These are phyloP conservation scores for Thryonomys swinderianus DNA, from an alignment of 2,113 vertebrate genomes.

Conservation along the genomic window DNA sequence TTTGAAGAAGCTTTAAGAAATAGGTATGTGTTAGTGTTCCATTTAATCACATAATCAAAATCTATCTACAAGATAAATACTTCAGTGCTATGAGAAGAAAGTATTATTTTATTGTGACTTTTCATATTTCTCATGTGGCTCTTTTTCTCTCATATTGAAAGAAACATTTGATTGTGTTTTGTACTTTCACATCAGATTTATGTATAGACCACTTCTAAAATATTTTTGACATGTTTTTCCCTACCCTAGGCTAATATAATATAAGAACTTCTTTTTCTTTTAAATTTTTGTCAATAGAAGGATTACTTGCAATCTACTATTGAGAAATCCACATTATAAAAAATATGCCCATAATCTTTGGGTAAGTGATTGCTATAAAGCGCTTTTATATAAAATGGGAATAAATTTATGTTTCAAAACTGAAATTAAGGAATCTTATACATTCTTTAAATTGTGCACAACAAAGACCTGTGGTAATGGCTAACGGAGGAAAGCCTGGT, in stretches of 20 bases:
- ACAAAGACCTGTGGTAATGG: neutral
- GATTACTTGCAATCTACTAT: constrained; percentile 19
- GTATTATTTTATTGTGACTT: neutral
- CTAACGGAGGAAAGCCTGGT: neutral
- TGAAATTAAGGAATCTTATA: neutral
- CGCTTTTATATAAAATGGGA: constrained; percentile 13
- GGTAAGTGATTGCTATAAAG: neutral
- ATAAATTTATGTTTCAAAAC: constrained; percentile 12
- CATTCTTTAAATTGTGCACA: neutral
- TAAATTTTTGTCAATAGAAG: neutral
- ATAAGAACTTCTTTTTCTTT: constrained; percentile 32
- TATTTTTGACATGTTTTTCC: neutral
- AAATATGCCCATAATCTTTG: neutral
- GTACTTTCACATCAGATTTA: neutral
- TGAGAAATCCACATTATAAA: neutral
- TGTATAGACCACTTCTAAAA: neutral
- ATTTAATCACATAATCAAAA: constrained; percentile 18
- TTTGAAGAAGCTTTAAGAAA: neutral
- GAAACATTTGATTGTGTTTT: constrained; percentile 11
- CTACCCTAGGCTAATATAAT: neutral
- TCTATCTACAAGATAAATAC: neutral
- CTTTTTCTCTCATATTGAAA: constrained; percentile 18
- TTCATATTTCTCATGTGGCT: neutral
- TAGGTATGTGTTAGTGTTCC: neutral
- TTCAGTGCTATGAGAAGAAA: neutral